Percentiles rank a stretch among this genome's conserved stretches.
phyloP scores from a whole-genome alignment of 2,797 vertebrate species.

The Pseudotriccus pelzelni region DNA sequence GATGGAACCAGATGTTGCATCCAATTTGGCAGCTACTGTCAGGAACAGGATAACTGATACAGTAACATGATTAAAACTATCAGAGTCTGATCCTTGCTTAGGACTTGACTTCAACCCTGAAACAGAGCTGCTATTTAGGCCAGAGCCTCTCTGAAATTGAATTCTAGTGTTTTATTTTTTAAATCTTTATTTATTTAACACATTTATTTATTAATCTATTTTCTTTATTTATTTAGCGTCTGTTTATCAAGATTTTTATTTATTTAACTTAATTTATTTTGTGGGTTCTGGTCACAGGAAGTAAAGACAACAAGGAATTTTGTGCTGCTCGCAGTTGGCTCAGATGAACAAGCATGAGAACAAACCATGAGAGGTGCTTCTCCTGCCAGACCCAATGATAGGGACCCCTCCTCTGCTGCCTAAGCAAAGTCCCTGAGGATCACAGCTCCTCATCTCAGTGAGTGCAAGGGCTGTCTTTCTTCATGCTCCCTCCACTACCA shows the following conservation, averaged over 20 bases:
- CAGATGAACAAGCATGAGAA: neutral
- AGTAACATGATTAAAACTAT: neutral
- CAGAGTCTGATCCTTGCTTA: neutral
- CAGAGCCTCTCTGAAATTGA: neutral
- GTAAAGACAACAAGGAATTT: neutral
- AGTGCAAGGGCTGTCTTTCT: neutral
- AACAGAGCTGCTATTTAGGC: neutral
- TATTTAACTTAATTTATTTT: neutral
- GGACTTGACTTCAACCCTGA: neutral
- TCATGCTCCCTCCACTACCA: neutral
- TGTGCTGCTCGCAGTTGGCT: neutral
- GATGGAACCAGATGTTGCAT: neutral
- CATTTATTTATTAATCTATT: neutral
- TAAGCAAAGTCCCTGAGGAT: neutral
- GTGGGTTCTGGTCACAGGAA: neutral
- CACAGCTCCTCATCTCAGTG: neutral
- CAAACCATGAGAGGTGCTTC: neutral
- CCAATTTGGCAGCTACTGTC: neutral
- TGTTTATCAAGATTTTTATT: neutral
- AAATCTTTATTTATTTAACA: neutral
- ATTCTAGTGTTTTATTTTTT: neutral
- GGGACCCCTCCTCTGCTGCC: neutral
- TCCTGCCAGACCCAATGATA: accelerated
- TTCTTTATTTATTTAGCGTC: neutral
- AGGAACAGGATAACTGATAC: neutral